Conservation (phyloP, 2,797 vertebrate species). For the Sebastes alutus region DNA sequence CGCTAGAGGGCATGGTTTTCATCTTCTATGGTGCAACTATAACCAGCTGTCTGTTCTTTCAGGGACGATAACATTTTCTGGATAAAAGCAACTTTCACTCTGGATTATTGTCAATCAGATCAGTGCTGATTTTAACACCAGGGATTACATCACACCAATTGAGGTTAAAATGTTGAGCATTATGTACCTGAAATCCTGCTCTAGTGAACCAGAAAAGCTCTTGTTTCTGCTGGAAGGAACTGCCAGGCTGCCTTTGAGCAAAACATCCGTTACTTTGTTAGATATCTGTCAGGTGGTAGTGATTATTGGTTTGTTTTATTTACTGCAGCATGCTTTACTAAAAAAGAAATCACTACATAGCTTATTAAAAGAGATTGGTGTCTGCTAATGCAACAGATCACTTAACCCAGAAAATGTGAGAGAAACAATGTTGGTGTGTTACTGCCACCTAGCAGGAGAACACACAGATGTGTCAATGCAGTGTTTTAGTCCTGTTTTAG, state of each 20-base stretch:
- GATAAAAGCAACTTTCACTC: background rate
- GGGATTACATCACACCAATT: slow-evolving; percentile 23
- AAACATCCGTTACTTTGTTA: background rate
- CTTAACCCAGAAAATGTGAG: too few species aligned
- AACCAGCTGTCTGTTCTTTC: background rate
- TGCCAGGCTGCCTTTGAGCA: background rate
- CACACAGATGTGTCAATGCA: background rate
- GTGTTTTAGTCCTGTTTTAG: background rate
- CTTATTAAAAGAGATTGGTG: too few species aligned
- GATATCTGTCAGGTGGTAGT: background rate
- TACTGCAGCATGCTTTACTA: too few species aligned
- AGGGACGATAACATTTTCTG: background rate
- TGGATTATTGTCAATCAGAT: slow-evolving; percentile 49
- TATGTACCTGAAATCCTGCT: background rate
- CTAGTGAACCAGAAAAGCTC: background rate
- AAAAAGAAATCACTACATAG: too few species aligned
- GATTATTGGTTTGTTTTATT: too few species aligned
- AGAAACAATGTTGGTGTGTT: background rate
- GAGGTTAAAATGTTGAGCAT: background rate
- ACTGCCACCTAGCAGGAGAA: slow-evolving; percentile 35
- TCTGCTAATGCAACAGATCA: too few species aligned
- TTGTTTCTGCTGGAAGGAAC: background rate
- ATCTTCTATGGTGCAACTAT: background rate
- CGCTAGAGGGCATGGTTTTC: background rate
- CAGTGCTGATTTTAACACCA: background rate